A percentile compares a stretch with the other conserved stretches of the same genome.
These are phyloP conservation scores for Mormyrus hasselquistii DNA, from an alignment of 2,797 vertebrate species.

Conservation along the genomic window DNA sequence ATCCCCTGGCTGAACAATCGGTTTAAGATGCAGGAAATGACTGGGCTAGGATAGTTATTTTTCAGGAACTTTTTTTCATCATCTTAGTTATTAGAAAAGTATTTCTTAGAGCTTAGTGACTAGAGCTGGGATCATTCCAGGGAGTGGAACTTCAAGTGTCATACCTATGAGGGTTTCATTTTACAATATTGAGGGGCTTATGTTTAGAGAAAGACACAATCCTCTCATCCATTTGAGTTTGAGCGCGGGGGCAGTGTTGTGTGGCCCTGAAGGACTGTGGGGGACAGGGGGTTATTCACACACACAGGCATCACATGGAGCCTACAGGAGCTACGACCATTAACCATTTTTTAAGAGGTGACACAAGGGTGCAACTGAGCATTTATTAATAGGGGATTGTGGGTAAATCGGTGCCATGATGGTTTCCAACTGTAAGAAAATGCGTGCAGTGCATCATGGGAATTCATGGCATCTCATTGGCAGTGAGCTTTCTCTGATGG, in stretches of 20 bases:
- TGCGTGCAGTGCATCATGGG: background rate
- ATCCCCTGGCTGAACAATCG: background rate
- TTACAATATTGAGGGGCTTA: background rate
- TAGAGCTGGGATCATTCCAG: background rate
- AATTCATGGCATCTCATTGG: background rate
- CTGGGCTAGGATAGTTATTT: background rate
- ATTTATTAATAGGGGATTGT: background rate
- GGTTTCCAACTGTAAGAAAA: background rate
- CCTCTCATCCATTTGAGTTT: background rate
- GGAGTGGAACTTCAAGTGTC: background rate
- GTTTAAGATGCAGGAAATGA: background rate
- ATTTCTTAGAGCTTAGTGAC: background rate
- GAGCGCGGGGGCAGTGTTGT: background rate
- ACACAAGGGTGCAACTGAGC: background rate
- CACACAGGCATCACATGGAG: background rate
- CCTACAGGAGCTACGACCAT: background rate
- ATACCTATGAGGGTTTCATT: background rate
- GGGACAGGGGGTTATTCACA: background rate
- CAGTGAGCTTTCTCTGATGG: background rate
- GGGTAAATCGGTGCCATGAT: background rate
- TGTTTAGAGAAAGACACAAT: background rate
- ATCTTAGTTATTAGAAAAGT: slow-evolving; percentile 6
- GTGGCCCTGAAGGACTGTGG: background rate
- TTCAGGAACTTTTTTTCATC: background rate
- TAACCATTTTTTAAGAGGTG: background rate